These are phyloP conservation scores for Cyclophora punctaria DNA, from an alignment of 2,888 invertebrate genomes.

Conservation along the genomic window DNA sequence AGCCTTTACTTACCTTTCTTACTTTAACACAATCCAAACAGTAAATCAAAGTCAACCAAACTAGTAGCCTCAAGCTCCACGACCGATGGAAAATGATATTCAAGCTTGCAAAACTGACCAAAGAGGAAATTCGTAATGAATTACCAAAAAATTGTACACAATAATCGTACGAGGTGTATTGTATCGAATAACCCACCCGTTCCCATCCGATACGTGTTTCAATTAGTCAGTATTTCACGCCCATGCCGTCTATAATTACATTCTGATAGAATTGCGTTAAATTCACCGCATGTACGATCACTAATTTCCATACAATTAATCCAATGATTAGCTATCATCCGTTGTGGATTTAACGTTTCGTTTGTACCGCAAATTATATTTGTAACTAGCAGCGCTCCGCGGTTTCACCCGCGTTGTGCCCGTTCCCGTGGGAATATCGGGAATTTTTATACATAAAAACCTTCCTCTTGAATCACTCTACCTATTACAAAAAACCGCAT, in stretches of 20 bases:
- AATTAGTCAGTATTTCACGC: slow-evolving; percentile 67
- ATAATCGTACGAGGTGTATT: slow-evolving; percentile 4
- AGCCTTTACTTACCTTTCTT: too few species aligned
- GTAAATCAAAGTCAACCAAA: too few species aligned
- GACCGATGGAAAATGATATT: too few species aligned
- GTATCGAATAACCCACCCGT: slow-evolving; percentile 16
- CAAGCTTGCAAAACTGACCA: too few species aligned
- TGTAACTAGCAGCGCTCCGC: too few species aligned
- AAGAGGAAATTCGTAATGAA: background rate
- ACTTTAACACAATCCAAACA: too few species aligned
- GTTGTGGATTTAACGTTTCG: slow-evolving; percentile 42
- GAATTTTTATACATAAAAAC: too few species aligned
- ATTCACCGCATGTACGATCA: slow-evolving; percentile 52
- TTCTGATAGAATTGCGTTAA: slow-evolving; percentile 64
- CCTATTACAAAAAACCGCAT: too few species aligned
- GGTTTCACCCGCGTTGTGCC: too few species aligned
- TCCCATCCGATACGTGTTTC: slow-evolving; percentile 33
- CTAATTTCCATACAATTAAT: slow-evolving; percentile 67
- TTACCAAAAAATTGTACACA: slow-evolving; percentile 4
- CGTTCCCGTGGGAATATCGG: too few species aligned
- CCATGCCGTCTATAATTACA: slow-evolving; percentile 67
- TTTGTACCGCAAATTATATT: slow-evolving; percentile 26
- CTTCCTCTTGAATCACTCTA: too few species aligned
- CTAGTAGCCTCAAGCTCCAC: too few species aligned
- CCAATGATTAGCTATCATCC: slow-evolving; percentile 62